These are phyloP conservation scores for Rhingia rostrata DNA, from an alignment of 2,888 invertebrate genomes.

Conservation along the genomic window DNA sequence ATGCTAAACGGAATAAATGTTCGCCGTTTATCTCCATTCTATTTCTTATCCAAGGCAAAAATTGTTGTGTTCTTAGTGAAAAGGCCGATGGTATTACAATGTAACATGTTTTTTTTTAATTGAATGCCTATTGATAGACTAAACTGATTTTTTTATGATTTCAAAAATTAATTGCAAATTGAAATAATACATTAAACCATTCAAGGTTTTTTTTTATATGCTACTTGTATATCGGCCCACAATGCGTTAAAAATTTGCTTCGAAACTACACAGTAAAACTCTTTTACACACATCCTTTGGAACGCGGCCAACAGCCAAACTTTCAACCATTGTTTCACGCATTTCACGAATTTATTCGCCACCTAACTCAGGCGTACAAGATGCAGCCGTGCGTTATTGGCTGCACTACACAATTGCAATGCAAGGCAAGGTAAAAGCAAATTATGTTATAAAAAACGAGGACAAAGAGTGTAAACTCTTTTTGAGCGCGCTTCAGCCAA, in stretches of 20 bases:
- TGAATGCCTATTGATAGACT: too few relatives aligned
- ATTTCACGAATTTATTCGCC: constrained; percentile 30
- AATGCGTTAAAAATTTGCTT: background rate
- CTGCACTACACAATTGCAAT: constrained; percentile 53
- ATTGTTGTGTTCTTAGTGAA: too few relatives aligned
- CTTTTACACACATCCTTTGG: background rate
- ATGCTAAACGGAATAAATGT: too few relatives aligned
- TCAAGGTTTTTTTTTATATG: background rate
- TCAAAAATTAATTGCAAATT: too few relatives aligned
- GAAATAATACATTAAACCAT: too few relatives aligned
- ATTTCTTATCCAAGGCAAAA: too few relatives aligned
- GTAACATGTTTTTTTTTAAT: too few relatives aligned
- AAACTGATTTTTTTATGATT: too few relatives aligned
- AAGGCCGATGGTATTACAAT: too few relatives aligned
- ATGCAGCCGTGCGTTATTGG: constrained; percentile 46
- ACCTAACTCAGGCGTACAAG: constrained; percentile 11
- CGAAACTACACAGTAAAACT: background rate
- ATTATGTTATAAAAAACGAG: constrained; percentile 53
- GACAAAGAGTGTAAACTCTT: constrained; percentile 62
- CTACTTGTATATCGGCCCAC: background rate
- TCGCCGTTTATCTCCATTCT: too few relatives aligned
- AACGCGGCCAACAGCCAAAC: constrained; percentile 22
- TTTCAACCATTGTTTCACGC: constrained; percentile 16
- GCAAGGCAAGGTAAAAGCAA: constrained; percentile 57
- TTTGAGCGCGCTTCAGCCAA: constrained; percentile 27